phyloP scores from a whole-genome alignment of 2,797 vertebrate genomes.

The Cuculus canorus region DNA sequence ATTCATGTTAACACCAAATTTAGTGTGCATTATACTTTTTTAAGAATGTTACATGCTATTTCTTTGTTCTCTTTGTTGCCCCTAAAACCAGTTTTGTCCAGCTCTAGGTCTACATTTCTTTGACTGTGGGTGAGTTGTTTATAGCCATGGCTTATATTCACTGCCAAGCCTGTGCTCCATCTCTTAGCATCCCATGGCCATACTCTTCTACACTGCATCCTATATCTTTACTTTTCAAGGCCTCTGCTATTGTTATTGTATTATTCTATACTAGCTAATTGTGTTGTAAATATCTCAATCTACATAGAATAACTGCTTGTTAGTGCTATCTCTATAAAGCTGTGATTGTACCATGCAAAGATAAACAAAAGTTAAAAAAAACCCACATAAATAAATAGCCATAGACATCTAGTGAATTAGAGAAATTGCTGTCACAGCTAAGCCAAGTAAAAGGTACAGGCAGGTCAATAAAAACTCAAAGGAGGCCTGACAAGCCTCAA shows the following conservation, averaged over 20 bases:
- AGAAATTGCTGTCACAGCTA: neutral
- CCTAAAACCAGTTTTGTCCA: slow-evolving; percentile 63
- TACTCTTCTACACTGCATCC: slow-evolving; percentile 14
- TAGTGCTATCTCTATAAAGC: neutral
- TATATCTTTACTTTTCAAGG: neutral
- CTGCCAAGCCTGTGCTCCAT: slow-evolving; percentile 29
- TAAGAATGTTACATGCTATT: slow-evolving; percentile 43
- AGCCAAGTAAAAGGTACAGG: neutral
- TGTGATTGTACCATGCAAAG: neutral
- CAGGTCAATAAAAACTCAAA: neutral
- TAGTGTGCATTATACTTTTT: neutral
- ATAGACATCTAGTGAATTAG: neutral
- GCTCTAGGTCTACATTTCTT: slow-evolving; percentile 60
- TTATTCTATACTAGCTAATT: neutral
- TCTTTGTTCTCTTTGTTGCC: slow-evolving; percentile 62
- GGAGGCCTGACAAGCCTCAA: neutral
- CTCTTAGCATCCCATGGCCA: slow-evolving; percentile 48
- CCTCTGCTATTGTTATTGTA: neutral
- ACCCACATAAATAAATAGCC: neutral
- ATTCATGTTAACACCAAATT: neutral
- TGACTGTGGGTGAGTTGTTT: slow-evolving; percentile 56
- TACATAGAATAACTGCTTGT: slow-evolving; percentile 11
- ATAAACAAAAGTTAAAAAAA: neutral
- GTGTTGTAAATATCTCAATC: slow-evolving; percentile 16
- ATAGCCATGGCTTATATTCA: slow-evolving; percentile 38